Evolutionary conservation across 2,797 vertebrate species (phyloP).

Genomic region (Labroides dimidiatus): DNA sequence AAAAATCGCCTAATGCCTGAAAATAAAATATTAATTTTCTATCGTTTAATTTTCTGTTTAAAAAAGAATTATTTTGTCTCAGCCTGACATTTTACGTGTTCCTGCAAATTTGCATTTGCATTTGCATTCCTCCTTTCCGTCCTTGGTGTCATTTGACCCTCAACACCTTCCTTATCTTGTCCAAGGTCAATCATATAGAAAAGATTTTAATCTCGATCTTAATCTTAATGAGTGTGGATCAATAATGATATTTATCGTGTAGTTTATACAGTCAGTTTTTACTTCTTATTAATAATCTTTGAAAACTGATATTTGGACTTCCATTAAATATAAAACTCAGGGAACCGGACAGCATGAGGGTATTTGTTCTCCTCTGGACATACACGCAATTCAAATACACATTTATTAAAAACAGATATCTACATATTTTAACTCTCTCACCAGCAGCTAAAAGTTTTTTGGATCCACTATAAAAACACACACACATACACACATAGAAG

Average conservation of each 20-base stretch:
- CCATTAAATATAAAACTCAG: no score
- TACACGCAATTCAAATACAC: not conserved
- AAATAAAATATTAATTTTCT: no score
- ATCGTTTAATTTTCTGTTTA: not conserved
- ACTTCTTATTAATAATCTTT: not conserved
- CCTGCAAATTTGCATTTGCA: not conserved
- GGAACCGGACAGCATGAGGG: no score
- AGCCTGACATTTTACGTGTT: not conserved
- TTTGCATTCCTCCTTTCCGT: not conserved
- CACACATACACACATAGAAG: no score
- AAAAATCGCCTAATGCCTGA: no score
- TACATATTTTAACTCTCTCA: not conserved
- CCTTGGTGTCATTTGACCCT: constrained; percentile 37
- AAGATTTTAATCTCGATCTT: constrained; percentile 1
- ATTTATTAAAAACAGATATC: no score
- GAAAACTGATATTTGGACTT: no score
- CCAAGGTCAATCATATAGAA: not conserved
- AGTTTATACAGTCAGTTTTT: constrained; percentile 48
- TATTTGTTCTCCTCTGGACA: no score
- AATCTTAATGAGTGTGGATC: not conserved
- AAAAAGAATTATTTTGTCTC: not conserved
- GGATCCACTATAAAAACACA: no score
- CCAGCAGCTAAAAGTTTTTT: not conserved
- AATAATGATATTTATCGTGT: not conserved
- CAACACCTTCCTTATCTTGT: constrained; percentile 34